These are phyloP conservation scores for Corapipo altera DNA, from an alignment of 2,113 vertebrate species.

Conservation along the genomic window DNA sequence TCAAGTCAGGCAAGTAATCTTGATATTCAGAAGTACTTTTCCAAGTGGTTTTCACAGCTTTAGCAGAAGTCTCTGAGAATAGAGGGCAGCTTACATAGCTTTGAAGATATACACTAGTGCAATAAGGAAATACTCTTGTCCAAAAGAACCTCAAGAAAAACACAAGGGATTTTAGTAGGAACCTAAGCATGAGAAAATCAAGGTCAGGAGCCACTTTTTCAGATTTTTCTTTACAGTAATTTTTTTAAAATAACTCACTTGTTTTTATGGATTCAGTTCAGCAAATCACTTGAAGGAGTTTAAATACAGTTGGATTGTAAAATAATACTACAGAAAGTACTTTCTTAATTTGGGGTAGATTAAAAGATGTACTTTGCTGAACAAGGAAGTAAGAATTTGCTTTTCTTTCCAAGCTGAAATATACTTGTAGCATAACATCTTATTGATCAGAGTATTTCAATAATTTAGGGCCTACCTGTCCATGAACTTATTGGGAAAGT, in stretches of 20 bases:
- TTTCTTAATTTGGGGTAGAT: background rate
- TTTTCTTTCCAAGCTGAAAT: background rate
- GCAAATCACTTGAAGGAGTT: background rate
- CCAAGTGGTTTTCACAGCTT: background rate
- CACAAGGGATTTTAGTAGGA: conserved; percentile 11
- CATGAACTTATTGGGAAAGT: background rate
- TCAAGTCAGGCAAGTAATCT: background rate
- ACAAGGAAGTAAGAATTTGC: background rate
- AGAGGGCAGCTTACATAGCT: background rate
- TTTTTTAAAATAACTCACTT: conserved; percentile 9
- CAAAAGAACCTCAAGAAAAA: conserved; percentile 45
- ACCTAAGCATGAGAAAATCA: conserved; percentile 22
- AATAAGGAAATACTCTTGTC: conserved; percentile 40
- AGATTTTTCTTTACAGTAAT: background rate
- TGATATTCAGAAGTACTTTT: background rate
- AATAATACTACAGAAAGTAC: background rate
- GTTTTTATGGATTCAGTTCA: conserved; percentile 36
- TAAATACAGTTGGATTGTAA: background rate
- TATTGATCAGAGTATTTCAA: background rate
- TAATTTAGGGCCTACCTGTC: background rate
- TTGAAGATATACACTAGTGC: conserved; percentile 11
- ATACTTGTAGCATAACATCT: background rate
- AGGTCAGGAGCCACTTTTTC: background rate
- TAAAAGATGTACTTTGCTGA: background rate
- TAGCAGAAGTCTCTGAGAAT: background rate